Conservation (phyloP, 2,113 vertebrate species). For the Pao palembangensis region DNA sequence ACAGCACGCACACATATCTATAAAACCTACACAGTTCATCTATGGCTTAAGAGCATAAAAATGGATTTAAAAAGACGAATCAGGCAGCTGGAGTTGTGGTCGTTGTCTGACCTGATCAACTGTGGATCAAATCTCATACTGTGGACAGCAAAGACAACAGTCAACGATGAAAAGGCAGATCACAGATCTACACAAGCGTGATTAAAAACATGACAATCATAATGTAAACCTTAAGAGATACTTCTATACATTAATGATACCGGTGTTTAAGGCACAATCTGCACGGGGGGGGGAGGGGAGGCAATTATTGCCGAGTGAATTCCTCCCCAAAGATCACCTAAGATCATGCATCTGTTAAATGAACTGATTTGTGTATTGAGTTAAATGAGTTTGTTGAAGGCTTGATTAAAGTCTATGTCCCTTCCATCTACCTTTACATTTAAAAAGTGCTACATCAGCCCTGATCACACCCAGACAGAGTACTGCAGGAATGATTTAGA, state of each 20-base stretch:
- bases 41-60: conserved; percentile 48
- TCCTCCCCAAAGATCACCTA: background rate
- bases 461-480: conserved; percentile 11
- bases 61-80: background rate
- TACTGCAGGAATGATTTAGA: conserved; percentile 3
- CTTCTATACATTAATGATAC: conserved; percentile 27
- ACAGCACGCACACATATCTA: conserved; percentile 15
- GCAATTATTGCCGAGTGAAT: conserved; percentile 21
- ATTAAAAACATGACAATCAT: conserved; percentile 8
- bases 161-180: conserved; percentile 17
- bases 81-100: background rate
- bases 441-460: conserved; percentile 39
- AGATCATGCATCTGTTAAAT: background rate
- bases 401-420: conserved; percentile 1
- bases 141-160: conserved; percentile 7
- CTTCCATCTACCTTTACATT: conserved; percentile 12
- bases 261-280: conserved; percentile 68
- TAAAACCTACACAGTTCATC: conserved; percentile 28
- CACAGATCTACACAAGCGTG: conserved; percentile 13
- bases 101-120: background rate
- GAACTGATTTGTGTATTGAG: too few relatives aligned
- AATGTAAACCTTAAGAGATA: conserved; percentile 37
- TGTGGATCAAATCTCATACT: conserved; percentile 8
- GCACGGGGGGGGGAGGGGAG: conserved; percentile 6
- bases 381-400: background rate